Conservation (phyloP, 2,113 vertebrate species). For the Zapornia atra region DNA sequence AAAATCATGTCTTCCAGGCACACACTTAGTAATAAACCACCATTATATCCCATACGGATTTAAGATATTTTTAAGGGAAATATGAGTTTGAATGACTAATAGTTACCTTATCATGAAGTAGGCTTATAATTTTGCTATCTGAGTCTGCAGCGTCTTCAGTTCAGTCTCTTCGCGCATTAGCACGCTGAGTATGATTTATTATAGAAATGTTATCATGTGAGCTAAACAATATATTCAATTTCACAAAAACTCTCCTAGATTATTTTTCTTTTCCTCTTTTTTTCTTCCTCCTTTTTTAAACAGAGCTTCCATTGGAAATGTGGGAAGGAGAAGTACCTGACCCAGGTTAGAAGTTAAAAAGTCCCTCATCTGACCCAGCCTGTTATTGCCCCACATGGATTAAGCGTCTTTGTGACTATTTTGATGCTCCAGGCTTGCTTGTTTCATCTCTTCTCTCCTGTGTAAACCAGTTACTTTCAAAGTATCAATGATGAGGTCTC, state of each 20-base stretch:
- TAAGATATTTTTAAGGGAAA: constrained; percentile 87
- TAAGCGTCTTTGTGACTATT: constrained; percentile 30
- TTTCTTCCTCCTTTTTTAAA: constrained; percentile 16
- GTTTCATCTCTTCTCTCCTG: constrained; percentile 43
- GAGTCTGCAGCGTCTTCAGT: constrained; percentile 99
- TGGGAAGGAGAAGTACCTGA: constrained; percentile 71
- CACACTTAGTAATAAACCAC: constrained; percentile 72
- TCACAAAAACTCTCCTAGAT: constrained; percentile 90
- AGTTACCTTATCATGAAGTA: constrained; percentile 99
- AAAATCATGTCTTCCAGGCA: constrained; percentile 61
- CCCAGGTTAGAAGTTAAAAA: background rate
- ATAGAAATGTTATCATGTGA: constrained; percentile 99
- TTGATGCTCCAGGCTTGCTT: constrained; percentile 9
- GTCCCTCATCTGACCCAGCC: constrained; percentile 63
- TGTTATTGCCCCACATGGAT: constrained; percentile 38
- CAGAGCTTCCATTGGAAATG: constrained; percentile 82
- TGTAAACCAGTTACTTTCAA: constrained; percentile 42
- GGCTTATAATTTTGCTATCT: constrained; percentile 99
- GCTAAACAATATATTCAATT: constrained; percentile 96
- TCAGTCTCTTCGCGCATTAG: constrained; percentile 99
- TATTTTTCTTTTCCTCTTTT: constrained; percentile 45
- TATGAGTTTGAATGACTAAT: constrained; percentile 99
- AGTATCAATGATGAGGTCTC: constrained; percentile 25
- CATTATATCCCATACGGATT: constrained; percentile 81
- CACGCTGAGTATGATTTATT: constrained; percentile 99